Percentiles rank a stretch among this genome's conserved stretches.
Evolutionary conservation across 2,888 invertebrate genomes (phyloP).

Genomic region (Epinotia demarniana): DNA sequence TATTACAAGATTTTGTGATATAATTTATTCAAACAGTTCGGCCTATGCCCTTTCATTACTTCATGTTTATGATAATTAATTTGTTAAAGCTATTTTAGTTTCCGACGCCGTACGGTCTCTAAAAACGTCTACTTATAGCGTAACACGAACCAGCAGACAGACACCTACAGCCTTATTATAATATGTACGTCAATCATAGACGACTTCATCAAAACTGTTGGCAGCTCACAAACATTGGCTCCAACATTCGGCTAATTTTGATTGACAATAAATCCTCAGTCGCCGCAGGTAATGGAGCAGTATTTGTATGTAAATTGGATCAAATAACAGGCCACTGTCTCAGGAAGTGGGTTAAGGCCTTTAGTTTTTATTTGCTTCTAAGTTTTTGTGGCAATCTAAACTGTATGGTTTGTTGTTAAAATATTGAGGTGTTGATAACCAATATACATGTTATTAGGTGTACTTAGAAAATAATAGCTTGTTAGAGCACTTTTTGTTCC

Average conservation of each 20-base stretch:
- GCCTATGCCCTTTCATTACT: too few relatives aligned
- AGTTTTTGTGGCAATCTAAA: not conserved
- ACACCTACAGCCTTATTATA: too few relatives aligned
- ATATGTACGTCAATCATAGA: too few relatives aligned
- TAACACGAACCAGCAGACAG: too few relatives aligned
- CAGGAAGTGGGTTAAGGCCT: constrained; percentile 40
- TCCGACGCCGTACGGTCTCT: too few relatives aligned
- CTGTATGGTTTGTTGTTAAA: not conserved
- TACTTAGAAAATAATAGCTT: not conserved
- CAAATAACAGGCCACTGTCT: constrained; percentile 34
- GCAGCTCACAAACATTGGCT: not conserved
- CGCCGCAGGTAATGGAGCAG: constrained; percentile 17
- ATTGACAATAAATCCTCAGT: constrained; percentile 41
- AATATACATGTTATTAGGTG: not conserved
- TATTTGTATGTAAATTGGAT: constrained; percentile 42
- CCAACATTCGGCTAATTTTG: constrained; percentile 30
- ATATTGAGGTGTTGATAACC: constrained; percentile 1
- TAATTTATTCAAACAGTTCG: too few relatives aligned
- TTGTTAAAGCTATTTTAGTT: too few relatives aligned
- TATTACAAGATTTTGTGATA: too few relatives aligned
- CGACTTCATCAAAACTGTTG: not conserved
- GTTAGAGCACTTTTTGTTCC: not conserved
- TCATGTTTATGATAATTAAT: too few relatives aligned
- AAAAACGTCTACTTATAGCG: too few relatives aligned
- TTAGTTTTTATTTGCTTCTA: not conserved